These are phyloP conservation scores for Stenchaetothrips biformis DNA, from an alignment of 2,888 invertebrate genomes.

Conservation along the genomic window DNA sequence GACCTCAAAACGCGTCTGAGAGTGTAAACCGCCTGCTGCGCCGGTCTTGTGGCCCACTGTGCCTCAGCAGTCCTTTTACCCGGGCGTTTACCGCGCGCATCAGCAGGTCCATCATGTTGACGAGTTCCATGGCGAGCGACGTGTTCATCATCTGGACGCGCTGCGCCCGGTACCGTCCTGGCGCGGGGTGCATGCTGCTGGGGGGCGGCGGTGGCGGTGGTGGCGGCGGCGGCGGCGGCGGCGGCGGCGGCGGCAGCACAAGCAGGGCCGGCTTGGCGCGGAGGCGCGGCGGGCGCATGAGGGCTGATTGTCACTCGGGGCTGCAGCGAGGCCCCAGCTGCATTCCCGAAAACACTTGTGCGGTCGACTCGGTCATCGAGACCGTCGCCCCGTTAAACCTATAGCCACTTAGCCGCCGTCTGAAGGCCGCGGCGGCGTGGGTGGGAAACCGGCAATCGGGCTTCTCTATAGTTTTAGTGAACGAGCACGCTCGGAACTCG, in stretches of 20 bases:
- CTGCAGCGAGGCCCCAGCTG: too few species aligned
- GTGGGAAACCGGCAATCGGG: background rate
- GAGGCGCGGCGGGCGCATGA: slow-evolving; percentile 14
- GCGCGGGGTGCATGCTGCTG: background rate
- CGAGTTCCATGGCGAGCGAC: slow-evolving; percentile 42
- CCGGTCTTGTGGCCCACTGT: too few species aligned
- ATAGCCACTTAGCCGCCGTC: too few species aligned
- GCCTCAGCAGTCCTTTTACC: too few species aligned
- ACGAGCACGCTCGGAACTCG: background rate
- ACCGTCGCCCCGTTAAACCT: background rate
- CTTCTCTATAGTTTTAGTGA: background rate
- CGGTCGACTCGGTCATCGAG: background rate
- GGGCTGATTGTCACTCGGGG: background rate
- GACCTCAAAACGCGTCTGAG: too few species aligned
- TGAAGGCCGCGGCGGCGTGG: too few species aligned
- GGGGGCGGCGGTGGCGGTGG: background rate
- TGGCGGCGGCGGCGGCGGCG: background rate
- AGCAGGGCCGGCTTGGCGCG: slow-evolving; percentile 19
- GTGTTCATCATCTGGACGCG: slow-evolving; percentile 42
- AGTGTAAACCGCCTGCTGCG: too few species aligned
- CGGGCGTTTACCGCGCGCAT: slow-evolving; percentile 43
- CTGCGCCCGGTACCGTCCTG: slow-evolving; percentile 36
- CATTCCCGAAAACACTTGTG: too few species aligned
- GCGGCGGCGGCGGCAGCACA: background rate
- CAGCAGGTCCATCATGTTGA: slow-evolving; percentile 43